These are phyloP conservation scores for Chelmon rostratus DNA, from an alignment of 2,797 vertebrate genomes.

Conservation along the genomic window DNA sequence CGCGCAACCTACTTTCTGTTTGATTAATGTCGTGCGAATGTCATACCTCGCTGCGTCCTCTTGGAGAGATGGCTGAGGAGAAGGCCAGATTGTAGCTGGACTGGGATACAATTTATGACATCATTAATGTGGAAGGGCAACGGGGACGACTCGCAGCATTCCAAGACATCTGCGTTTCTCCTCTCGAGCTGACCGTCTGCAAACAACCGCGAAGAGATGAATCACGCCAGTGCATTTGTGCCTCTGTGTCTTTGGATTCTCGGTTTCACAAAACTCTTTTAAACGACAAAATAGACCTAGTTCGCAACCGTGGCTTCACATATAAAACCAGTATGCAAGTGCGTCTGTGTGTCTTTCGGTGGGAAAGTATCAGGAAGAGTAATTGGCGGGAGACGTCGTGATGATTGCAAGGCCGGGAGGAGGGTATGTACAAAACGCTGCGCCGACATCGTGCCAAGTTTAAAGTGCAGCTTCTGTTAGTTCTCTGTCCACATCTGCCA, in stretches of 20 bases:
- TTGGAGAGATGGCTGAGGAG: constrained; percentile 6
- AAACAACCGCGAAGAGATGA: constrained; percentile 44
- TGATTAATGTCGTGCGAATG: constrained; percentile 40
- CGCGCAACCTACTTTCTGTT: constrained; percentile 26
- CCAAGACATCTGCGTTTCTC: constrained; percentile 62
- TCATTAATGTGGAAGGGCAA: constrained; percentile 63
- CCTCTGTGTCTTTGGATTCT: constrained; percentile 3
- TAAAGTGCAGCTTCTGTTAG: constrained; percentile 65
- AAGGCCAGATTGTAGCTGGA: constrained; percentile 45
- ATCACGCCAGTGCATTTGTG: constrained; percentile 30
- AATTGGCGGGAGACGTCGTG: constrained; percentile 29
- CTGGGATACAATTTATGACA: constrained; percentile 57
- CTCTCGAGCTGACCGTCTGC: constrained; percentile 44
- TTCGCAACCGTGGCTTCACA: constrained; percentile 14
- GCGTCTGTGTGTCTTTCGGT: constrained; percentile 10
- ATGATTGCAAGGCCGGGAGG: constrained; percentile 31
- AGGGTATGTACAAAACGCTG: constrained; percentile 29
- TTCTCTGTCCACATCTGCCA: constrained; percentile 67
- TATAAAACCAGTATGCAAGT: constrained; percentile 23
- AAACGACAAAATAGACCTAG: constrained; percentile 8
- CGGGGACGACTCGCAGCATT: constrained; percentile 53
- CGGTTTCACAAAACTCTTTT: background rate
- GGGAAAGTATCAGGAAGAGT: background rate
- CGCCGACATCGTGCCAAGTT: constrained; percentile 56
- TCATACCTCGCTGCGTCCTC: constrained; percentile 30